phyloP scores from a whole-genome alignment of 37 sponge, comb jelly and placozoan species.

The Agelas oroides region DNA sequence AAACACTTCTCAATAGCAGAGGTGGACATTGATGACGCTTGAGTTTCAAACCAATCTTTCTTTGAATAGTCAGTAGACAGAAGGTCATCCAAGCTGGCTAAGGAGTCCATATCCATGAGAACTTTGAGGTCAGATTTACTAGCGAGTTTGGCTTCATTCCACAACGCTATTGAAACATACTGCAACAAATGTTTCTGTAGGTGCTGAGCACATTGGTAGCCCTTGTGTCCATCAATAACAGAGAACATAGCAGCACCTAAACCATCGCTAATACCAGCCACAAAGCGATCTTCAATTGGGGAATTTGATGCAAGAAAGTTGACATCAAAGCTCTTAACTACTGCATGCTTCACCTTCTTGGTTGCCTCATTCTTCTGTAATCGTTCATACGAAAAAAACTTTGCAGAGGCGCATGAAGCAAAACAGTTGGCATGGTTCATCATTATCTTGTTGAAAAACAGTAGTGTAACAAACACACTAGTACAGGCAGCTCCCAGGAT shows the following conservation, averaged over 20 bases:
- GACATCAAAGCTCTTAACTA: constrained; percentile 51
- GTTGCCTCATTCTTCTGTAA: constrained; percentile 55
- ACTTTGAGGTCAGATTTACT: constrained; percentile 2
- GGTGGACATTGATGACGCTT: background rate
- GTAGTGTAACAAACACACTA: constrained; percentile 29
- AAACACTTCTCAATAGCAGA: constrained; percentile 23
- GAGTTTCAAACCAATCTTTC: background rate
- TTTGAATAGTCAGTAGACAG: background rate
- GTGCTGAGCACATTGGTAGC: constrained; percentile 64
- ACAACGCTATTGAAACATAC: constrained; percentile 17
- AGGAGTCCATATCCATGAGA: constrained; percentile 18
- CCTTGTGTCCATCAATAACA: constrained; percentile 87
- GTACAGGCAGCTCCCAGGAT: constrained; percentile 48
- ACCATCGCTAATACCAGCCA: constrained; percentile 21
- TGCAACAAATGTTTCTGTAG: constrained; percentile 67
- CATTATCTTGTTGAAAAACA: constrained; percentile 37
- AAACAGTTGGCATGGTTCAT: constrained; percentile 5
- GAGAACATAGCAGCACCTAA: constrained; percentile 62
- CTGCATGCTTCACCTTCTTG: constrained; percentile 27
- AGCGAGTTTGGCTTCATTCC: background rate
- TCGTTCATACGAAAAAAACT: constrained; percentile 17
- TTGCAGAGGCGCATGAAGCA: background rate
- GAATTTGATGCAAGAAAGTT: constrained; percentile 78
- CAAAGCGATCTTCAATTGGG: constrained; percentile 88
- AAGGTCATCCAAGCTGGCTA: too few relatives aligned